Evolutionary conservation across 2,888 invertebrate species (phyloP).

Genomic region (Epirrita christyi): DNA sequence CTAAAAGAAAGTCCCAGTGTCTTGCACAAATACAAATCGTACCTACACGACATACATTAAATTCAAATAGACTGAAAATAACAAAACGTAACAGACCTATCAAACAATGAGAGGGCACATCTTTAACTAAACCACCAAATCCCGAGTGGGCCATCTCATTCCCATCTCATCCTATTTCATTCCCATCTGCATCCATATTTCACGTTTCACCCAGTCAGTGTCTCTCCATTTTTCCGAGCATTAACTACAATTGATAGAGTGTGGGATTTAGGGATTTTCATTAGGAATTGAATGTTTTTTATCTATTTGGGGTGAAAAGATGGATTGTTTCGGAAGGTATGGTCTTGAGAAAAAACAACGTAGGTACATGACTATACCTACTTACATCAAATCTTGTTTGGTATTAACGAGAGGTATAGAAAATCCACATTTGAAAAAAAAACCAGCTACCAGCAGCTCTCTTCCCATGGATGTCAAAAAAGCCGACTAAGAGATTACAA

Average conservation of each 20-base stretch:
- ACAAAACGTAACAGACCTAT: constrained; percentile 17
- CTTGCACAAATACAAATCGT: no score
- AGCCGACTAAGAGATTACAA: no score
- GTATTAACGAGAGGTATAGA: no score
- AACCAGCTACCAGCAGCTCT: no score
- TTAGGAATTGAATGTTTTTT: constrained; percentile 49
- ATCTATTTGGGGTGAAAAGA: constrained; percentile 35
- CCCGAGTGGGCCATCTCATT: constrained; percentile 15
- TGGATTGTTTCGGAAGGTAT: constrained; percentile 19
- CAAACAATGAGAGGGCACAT: constrained; percentile 5
- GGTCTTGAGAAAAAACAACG: no score
- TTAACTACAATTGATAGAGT: constrained; percentile 49
- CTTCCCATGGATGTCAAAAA: no score
- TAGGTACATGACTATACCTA: no score
- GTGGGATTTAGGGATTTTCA: constrained; percentile 43
- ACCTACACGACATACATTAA: no score
- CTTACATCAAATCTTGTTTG: no score
- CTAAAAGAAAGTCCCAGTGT: no score
- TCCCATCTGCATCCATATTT: constrained; percentile 26
- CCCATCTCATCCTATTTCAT: constrained; percentile 9
- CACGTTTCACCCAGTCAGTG: constrained; percentile 22
- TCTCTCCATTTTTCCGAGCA: constrained; percentile 41
- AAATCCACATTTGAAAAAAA: no score
- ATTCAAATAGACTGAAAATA: neutral
- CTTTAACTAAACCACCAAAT: constrained; percentile 20